Base-by-base conservation (phyloP, 30 jellyfish, hydroid and myxozoan species). In the Aurelia coerulea region DNA sequence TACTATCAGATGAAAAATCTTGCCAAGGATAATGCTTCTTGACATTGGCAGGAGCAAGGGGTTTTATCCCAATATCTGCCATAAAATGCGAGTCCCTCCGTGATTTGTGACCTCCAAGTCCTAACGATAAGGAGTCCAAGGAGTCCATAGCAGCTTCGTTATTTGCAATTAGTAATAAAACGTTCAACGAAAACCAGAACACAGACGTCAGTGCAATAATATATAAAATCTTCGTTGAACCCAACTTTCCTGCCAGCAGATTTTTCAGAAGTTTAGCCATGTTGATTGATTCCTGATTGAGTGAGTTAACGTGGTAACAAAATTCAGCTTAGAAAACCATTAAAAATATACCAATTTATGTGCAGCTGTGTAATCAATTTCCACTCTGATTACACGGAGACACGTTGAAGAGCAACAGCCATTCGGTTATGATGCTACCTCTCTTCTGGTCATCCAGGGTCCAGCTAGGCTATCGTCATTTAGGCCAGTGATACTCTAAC, bases 171-270 rank as follows among this genome's bases (percentile, higher is more conserved):
- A 95, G 76, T 39, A 95, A 84, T 64, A 95, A 64, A 32, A 90
- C 93, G 76, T 89, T 95, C 84, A 95, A 39, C 14, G 99, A 89
- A 66, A 95, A 90, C 99, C 99, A 95, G 76, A 95, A 89, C 42
- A 81, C 96, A 16, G 99, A 89, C 13, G 99, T 90, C 68, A 95
- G 65, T 2, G 86, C 97, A n/a, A 95, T 78, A 14, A 95, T 74
- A 75, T 95, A 95, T 17, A 95, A 32, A 33, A 95, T 74, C 59
- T 80, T 90, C 59, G 60, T 80, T 42, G 92, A 62, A 4, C 86
- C 79, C 53, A 89, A 49, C 62, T 77, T 87, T 29, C 84, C 65
- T n/a, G 86, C 63, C 32, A 41, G 35, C 17, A 76, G 62, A 58
- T 14, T 52, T 54, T 65, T 62, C 62, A 76, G 3, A 13, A 76